phyloP scores from a whole-genome alignment of 2,113 vertebrate genomes.

The Tupaia tana region DNA sequence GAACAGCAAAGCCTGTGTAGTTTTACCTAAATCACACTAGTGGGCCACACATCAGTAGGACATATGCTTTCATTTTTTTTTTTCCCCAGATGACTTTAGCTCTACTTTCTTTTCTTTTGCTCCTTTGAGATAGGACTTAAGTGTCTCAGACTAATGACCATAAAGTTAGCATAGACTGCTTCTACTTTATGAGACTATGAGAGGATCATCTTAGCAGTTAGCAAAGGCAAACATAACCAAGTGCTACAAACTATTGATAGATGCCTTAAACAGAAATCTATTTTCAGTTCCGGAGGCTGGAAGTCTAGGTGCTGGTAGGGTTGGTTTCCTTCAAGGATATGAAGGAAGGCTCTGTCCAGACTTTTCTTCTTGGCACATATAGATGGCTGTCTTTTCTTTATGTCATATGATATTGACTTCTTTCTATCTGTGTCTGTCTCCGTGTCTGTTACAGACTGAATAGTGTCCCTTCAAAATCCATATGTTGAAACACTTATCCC shows the following conservation, averaged over 20 bases:
- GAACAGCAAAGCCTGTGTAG: neutral
- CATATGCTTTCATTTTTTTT: neutral
- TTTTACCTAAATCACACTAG: neutral
- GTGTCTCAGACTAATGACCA: neutral
- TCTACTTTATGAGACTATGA: neutral
- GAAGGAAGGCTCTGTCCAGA: neutral
- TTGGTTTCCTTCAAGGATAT: neutral
- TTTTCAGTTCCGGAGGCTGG: neutral
- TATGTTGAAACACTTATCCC: neutral
- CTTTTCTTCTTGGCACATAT: neutral
- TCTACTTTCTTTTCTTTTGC: neutral
- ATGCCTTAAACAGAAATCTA: neutral
- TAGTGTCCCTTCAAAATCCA: neutral
- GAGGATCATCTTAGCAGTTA: neutral
- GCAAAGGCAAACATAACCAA: neutral
- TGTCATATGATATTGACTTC: neutral
- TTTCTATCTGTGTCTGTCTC: neutral
- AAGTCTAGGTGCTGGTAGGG: neutral
- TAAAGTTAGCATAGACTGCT: neutral
- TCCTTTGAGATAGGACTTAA: neutral
- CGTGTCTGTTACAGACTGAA: neutral
- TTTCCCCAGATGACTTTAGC: neutral
- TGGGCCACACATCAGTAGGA: neutral
- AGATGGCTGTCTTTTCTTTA: neutral
- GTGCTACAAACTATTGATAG: neutral